Conservation (phyloP, 2,113 vertebrate species). For the Scomber scombrus region DNA sequence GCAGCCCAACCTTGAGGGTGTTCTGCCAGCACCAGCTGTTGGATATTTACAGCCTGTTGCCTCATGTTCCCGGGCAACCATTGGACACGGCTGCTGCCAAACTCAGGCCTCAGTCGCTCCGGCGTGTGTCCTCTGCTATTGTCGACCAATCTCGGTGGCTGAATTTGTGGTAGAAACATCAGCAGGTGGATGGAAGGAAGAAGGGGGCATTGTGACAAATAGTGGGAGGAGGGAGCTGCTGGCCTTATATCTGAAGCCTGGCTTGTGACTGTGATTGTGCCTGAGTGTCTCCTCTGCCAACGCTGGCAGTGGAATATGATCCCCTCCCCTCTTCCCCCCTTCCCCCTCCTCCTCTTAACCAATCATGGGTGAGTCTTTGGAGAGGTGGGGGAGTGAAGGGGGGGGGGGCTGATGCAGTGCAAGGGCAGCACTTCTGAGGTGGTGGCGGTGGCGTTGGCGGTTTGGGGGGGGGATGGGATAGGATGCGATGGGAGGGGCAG, state of each 20-base stretch:
- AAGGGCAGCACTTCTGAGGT: slow-evolving; percentile 82
- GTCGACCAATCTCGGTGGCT: slow-evolving; percentile 51
- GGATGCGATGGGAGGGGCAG: slow-evolving; percentile 43
- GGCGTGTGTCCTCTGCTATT: slow-evolving; percentile 25
- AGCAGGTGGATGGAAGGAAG: slow-evolving; percentile 63
- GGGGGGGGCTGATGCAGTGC: slow-evolving; percentile 68
- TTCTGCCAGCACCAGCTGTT: slow-evolving; percentile 84
- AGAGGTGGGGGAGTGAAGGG: slow-evolving; percentile 54
- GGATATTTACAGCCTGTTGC: slow-evolving; percentile 86
- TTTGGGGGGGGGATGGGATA: slow-evolving; percentile 48
- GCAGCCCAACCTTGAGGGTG: slow-evolving; percentile 82
- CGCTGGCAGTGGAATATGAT: slow-evolving; percentile 75
- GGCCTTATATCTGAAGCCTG: slow-evolving; percentile 57
- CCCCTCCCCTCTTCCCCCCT: slow-evolving; percentile 21
- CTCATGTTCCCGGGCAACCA: slow-evolving; percentile 77
- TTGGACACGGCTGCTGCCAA: slow-evolving; percentile 62
- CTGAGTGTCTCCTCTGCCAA: slow-evolving; percentile 57
- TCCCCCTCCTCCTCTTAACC: slow-evolving; percentile 55
- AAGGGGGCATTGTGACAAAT: slow-evolving; percentile 15
- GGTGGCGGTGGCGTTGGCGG: slow-evolving; percentile 38
- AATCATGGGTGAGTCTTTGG: slow-evolving; percentile 71
- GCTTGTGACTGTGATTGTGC: slow-evolving; percentile 64
- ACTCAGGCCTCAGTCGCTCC: slow-evolving; percentile 43
- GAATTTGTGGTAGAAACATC: slow-evolving; percentile 13
- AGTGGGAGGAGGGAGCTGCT: slow-evolving; percentile 36